These are phyloP conservation scores for Conus ventricosus DNA, from an alignment of 1,140 invertebrate species.

Conservation along the genomic window DNA sequence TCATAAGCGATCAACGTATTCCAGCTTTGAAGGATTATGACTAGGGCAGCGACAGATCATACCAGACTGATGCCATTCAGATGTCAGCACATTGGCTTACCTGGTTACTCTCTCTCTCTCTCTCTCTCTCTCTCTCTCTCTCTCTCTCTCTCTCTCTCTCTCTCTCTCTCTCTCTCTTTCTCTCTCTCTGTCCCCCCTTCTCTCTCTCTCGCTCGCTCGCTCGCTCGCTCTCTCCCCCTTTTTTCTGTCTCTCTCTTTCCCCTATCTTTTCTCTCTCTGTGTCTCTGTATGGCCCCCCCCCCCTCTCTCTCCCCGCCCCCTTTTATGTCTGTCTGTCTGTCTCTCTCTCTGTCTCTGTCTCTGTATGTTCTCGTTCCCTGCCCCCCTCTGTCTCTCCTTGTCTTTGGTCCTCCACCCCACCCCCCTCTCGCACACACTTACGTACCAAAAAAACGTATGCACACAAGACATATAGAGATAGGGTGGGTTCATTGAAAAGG, in stretches of 20 bases:
- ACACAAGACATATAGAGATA: too few species aligned
- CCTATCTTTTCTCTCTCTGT: constrained; percentile 23
- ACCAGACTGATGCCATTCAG: too few species aligned
- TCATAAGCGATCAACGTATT: too few species aligned
- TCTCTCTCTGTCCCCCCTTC: neutral
- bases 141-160: neutral
- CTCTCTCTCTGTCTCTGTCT: neutral
- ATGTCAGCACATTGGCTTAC: too few species aligned
- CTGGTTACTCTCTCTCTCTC: too few species aligned
- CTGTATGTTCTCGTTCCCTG: neutral
- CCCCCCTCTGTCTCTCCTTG: constrained; percentile 1
- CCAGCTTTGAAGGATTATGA: too few species aligned
- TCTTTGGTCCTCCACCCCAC: neutral
- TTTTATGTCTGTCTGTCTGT: neutral
- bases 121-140: neutral
- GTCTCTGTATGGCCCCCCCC: neutral
- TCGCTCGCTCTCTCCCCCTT: neutral
- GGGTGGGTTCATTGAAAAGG: too few species aligned
- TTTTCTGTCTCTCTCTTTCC: neutral
- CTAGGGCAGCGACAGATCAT: too few species aligned
- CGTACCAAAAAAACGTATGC: too few species aligned
- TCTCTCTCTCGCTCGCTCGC: constrained; percentile 3
- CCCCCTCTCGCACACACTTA: neutral
- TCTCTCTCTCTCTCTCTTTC: neutral
- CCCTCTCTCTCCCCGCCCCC: neutral